Evolutionary conservation across 2,888 invertebrate genomes (phyloP).

Genomic region (Calameuta pallipes): DNA sequence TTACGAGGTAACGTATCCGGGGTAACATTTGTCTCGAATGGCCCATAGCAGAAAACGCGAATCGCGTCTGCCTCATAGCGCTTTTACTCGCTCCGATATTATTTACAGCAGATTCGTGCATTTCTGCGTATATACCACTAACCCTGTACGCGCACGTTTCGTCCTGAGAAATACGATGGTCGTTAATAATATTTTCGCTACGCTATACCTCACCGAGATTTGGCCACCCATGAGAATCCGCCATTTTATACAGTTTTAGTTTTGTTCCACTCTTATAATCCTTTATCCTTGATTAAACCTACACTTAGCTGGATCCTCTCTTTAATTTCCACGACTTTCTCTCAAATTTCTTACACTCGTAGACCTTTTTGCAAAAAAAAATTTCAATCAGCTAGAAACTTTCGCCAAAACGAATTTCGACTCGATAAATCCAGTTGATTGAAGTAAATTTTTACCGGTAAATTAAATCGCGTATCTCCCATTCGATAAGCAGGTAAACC

Average conservation of each 20-base stretch:
- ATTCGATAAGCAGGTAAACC: background rate
- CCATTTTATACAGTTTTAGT: background rate
- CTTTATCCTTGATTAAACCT: background rate
- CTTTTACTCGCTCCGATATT: background rate
- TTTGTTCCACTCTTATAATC: background rate
- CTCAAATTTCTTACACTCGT: background rate
- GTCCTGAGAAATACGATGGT: background rate
- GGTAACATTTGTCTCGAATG: constrained; percentile 44
- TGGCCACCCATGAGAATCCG: background rate
- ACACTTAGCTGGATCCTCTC: background rate
- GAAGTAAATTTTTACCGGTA: background rate
- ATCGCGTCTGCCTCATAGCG: constrained; percentile 14
- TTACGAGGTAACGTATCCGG: constrained; percentile 46
- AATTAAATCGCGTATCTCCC: background rate
- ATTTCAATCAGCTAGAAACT: background rate
- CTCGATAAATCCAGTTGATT: background rate
- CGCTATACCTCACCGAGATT: background rate
- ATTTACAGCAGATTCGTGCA: background rate
- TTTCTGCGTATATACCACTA: background rate
- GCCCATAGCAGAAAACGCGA: constrained; percentile 12
- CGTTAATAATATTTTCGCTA: background rate
- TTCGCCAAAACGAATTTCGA: background rate
- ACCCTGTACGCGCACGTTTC: background rate
- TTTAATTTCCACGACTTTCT: background rate
- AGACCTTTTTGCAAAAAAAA: background rate